Conservation (phyloP, 2,888 invertebrate species). For the Drosophila recens region DNA sequence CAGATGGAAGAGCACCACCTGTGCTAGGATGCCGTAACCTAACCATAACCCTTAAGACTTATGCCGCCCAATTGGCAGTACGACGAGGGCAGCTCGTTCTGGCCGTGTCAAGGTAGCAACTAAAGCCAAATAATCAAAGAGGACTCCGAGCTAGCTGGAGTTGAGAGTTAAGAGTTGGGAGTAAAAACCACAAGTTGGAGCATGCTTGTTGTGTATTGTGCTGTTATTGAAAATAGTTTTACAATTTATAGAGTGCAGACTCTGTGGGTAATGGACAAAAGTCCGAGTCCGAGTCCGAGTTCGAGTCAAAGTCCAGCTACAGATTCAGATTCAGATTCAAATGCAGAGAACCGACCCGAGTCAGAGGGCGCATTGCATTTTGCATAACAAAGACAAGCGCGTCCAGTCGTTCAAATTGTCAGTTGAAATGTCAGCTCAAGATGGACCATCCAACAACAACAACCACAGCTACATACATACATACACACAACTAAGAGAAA, state of each 20-base stretch:
- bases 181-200: constrained; percentile 42
- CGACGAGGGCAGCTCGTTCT: constrained; percentile 25
- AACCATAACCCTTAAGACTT: constrained; percentile 3
- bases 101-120: constrained; percentile 38
- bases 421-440: constrained; percentile 80
- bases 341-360: constrained; percentile 9
- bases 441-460: constrained; percentile 42
- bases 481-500: constrained; percentile 8
- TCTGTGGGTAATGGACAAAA: constrained; percentile 50
- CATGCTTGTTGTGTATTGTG: constrained; percentile 54
- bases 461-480: constrained; percentile 12
- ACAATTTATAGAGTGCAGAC: constrained; percentile 72
- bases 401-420: constrained; percentile 75
- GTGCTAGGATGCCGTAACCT: not conserved
- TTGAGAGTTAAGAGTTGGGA: not conserved
- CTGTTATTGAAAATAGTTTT: constrained; percentile 81
- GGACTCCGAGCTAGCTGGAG: constrained; percentile 14
- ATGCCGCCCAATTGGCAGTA: constrained; percentile 22
- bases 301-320: not conserved
- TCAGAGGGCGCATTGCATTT: constrained; percentile 44
- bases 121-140: constrained; percentile 46
- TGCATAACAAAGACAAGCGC: constrained; percentile 74
- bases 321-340: constrained; percentile 43
- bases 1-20: constrained; percentile 33
- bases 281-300: constrained; percentile 23